Conservation (phyloP, 1,140 invertebrate genomes). For the Philotrypesis tridentata region DNA sequence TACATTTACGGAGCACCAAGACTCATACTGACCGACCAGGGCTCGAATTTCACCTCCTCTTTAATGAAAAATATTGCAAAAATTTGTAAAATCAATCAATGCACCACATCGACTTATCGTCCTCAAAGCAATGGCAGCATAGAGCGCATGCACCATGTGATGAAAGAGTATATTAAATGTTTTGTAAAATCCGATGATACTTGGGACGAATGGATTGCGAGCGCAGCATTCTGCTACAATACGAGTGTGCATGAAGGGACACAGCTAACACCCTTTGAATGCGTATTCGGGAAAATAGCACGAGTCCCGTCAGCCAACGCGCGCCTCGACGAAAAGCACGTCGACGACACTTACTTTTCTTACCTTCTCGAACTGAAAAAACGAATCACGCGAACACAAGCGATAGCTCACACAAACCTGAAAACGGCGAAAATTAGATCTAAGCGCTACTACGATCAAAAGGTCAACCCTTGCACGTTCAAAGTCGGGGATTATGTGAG, state of each 20-base stretch:
- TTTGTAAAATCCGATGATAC: slow-evolving; percentile 52
- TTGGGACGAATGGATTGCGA: slow-evolving; percentile 61
- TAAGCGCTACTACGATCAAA: slow-evolving; percentile 24
- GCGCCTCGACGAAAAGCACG: neutral
- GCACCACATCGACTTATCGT: slow-evolving; percentile 18
- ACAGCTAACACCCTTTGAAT: slow-evolving; percentile 9
- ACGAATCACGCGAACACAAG: neutral
- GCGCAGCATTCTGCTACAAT: slow-evolving; percentile 49
- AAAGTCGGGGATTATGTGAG: slow-evolving; percentile 31
- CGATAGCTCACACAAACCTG: slow-evolving; percentile 3
- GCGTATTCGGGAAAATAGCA: slow-evolving; percentile 31
- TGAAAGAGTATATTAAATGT: slow-evolving; percentile 55
- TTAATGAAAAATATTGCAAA: slow-evolving; percentile 16
- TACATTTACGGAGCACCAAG: slow-evolving; percentile 31
- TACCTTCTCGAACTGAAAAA: neutral
- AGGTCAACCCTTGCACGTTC: neutral
- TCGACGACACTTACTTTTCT: neutral
- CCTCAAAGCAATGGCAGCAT: slow-evolving; percentile 52
- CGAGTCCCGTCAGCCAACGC: neutral
- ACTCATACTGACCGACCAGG: slow-evolving; percentile 41
- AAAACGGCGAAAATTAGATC: neutral
- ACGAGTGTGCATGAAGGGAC: slow-evolving; percentile 53
- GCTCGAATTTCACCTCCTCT: neutral
- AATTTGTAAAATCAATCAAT: slow-evolving; percentile 42
- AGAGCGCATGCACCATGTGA: slow-evolving; percentile 53